These are phyloP conservation scores for Ferdinandea cuprea DNA, from an alignment of 2,888 invertebrate genomes.

Conservation along the genomic window DNA sequence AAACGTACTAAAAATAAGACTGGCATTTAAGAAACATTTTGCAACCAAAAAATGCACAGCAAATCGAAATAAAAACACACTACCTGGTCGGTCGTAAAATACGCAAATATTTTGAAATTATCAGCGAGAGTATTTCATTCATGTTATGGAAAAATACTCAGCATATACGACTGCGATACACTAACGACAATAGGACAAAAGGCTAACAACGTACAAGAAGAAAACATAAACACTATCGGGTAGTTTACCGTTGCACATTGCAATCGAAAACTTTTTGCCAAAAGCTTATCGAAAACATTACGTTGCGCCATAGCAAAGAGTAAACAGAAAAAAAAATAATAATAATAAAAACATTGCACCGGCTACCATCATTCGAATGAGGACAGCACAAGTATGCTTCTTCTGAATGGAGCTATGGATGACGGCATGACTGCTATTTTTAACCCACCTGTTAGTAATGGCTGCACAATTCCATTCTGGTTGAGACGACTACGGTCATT, in stretches of 20 bases:
- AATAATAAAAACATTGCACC: constrained; percentile 6
- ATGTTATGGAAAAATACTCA: constrained; percentile 19
- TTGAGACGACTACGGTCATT: constrained; percentile 80
- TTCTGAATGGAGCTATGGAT: constrained; percentile 3
- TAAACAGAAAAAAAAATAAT: neutral
- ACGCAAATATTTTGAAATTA: neutral
- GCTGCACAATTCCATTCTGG: constrained; percentile 89
- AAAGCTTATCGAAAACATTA: constrained; percentile 21
- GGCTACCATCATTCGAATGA: constrained; percentile 31
- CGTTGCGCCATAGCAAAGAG: neutral
- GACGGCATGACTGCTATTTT: constrained; percentile 4
- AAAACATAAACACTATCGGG: constrained; percentile 31
- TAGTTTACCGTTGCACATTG: neutral
- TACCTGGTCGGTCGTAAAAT: neutral
- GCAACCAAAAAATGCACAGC: neutral
- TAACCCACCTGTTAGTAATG: constrained; percentile 91
- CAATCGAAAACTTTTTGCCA: constrained; percentile 32
- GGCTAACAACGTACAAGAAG: constrained; percentile 38
- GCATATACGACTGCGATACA: constrained; percentile 2
- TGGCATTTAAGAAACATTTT: neutral
- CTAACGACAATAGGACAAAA: constrained; percentile 19
- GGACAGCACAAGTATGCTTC: constrained; percentile 36
- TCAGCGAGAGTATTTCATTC: constrained; percentile 26
- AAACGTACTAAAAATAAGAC: neutral
- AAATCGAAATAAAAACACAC: neutral